Base-by-base conservation (phyloP, 1,140 invertebrate species). In the Acromyrmex charruanus region DNA sequence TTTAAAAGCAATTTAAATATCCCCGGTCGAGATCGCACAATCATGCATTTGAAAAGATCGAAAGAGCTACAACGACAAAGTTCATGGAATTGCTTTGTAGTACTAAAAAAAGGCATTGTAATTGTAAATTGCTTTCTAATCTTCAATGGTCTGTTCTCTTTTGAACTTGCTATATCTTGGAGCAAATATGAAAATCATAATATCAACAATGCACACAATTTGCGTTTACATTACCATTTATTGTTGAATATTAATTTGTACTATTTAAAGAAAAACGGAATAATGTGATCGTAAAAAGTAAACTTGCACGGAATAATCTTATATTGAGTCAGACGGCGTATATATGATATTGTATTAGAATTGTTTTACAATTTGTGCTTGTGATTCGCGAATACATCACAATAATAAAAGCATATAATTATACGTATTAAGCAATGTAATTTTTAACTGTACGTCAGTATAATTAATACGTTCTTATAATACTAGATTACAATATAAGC, bases 91-190 rank as follows among this genome's bases (percentile, higher is more conserved):
- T 71, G 77, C 51, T 81, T 71, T 58, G 31, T 69, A 18, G 21
- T 81, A 55, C 31, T 81, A 71, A 71, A 69, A 31, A 55, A 66
- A 35, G 31, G 31, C 31, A 81, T 81, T 81, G 68, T 81, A 81
- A 81, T 81, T 81, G 77, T 55, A 81, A 81, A 81, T 81, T 81
- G 77, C 77, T 81, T 10, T 35, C 49, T 16, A 31, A 69, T 55
- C 21, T 28, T 69, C 31, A 81, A 81, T 28, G 16, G 31, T 53
- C 28, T 31, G 39, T 6, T 61, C 63, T 53, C 49, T 68, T 65
- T 68, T 10, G 10, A 71, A n/a, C 21, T 69, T 9, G 35, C 35
- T 28, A 79, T 55, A 51, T 81, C 51, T 35, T 39, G 21, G 25
- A 39, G 49, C 31, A 81, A 81, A 71, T 80, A 81, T 71, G 16